These are phyloP conservation scores for Eupithecia inturbata DNA, from an alignment of 2,888 invertebrate species.

Conservation along the genomic window DNA sequence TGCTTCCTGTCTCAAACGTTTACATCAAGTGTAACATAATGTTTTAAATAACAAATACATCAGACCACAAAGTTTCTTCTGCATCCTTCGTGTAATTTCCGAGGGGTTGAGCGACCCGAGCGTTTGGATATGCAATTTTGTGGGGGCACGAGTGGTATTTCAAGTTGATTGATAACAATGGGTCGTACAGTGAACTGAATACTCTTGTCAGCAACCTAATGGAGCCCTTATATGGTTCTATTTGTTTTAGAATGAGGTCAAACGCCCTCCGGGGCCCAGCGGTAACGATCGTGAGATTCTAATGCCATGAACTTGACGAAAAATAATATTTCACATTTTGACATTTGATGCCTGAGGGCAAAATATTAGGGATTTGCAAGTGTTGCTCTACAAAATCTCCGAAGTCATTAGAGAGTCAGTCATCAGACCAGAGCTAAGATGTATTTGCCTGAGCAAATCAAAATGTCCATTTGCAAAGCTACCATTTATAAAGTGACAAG, in stretches of 20 bases:
- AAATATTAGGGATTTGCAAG: constrained; percentile 22
- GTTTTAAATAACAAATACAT: constrained; percentile 53
- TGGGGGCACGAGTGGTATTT: constrained; percentile 44
- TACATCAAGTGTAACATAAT: constrained; percentile 54
- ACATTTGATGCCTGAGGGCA: constrained; percentile 28
- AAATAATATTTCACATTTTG: constrained; percentile 52
- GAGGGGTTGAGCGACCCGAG: constrained; percentile 43
- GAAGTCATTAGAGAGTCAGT: constrained; percentile 29
- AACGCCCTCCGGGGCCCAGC: constrained; percentile 61
- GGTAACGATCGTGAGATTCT: constrained; percentile 65
- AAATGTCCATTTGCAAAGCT: constrained; percentile 40
- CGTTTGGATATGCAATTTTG: constrained; percentile 42
- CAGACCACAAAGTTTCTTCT: constrained; percentile 39
- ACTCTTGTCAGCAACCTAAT: constrained; percentile 60
- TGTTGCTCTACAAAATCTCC: constrained; percentile 21
- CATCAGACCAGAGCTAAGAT: constrained; percentile 36
- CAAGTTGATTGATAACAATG: constrained; percentile 50
- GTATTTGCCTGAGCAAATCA: constrained; percentile 32
- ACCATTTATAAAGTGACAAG: constrained; percentile 46
- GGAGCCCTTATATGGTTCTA: constrained; percentile 67
- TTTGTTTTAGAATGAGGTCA: constrained; percentile 62
- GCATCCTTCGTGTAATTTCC: constrained; percentile 44
- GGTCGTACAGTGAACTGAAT: constrained; percentile 59
- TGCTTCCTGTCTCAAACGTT: constrained; percentile 61
- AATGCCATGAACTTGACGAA: constrained; percentile 56